phyloP scores from a whole-genome alignment of 1,140 invertebrate genomes.

The Pseudomyrmex cubaensis region DNA sequence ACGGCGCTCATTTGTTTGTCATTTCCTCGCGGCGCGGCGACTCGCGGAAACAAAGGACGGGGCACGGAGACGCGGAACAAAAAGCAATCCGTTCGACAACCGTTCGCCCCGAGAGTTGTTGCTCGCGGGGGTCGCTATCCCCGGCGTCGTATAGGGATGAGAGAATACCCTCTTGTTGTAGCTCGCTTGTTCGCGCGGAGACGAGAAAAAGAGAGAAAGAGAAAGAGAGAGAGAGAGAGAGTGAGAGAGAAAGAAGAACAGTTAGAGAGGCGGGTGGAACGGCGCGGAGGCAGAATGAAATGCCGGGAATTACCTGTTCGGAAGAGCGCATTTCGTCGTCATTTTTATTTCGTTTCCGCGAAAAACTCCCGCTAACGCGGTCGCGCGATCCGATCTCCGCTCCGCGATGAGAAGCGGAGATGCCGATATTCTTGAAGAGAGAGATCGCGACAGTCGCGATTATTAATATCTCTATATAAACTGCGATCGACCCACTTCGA shows the following conservation, averaged over 20 bases:
- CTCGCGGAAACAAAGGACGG: conserved; percentile 75
- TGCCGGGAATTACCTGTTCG: conserved; percentile 74
- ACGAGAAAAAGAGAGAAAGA: neutral
- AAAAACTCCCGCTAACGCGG: conserved; percentile 65
- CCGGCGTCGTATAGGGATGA: conserved; percentile 23
- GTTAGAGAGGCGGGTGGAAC: neutral
- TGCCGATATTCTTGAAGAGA: conserved; percentile 27
- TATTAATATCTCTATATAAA: conserved; percentile 7
- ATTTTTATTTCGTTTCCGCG: conserved; percentile 74
- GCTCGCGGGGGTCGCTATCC: conserved; percentile 22
- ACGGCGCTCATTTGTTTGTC: conserved; percentile 75
- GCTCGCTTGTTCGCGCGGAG: conserved; percentile 22
- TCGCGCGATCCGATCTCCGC: conserved; percentile 30
- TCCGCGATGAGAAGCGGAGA: conserved; percentile 6
- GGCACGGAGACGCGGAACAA: conserved; percentile 71
- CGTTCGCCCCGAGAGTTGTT: conserved; percentile 50
- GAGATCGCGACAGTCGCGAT: neutral
- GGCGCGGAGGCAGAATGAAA: conserved; percentile 54
- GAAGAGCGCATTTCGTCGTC: conserved; percentile 74
- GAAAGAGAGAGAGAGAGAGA: conserved; percentile 23
- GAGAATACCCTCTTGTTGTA: conserved; percentile 63
- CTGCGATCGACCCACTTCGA: neutral
- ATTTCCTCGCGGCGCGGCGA: conserved; percentile 72
- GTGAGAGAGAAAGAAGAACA: conserved; percentile 18
- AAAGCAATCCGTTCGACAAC: conserved; percentile 71